Evolutionary conservation across 2,797 vertebrate species (phyloP), one percentile per base, ranked within the genome.

Genomic region (Okamejei kenojei): DNA sequence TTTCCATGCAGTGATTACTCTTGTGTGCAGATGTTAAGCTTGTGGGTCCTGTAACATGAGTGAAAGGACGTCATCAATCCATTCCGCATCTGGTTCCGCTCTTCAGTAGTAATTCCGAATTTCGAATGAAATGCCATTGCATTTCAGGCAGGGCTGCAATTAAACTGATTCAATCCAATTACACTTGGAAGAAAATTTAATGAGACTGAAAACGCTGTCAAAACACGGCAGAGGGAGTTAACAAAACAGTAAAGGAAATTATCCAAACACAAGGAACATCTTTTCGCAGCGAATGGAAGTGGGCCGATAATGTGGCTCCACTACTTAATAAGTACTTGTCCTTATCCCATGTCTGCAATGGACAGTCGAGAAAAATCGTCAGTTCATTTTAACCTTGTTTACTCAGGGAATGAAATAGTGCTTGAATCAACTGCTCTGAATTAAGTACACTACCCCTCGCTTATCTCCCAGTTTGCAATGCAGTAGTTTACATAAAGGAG

Each of bases 361-460:
- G 90, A 92, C 90, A 92, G 90, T 73, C 45, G 38, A 92, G 90
- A 92, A 92, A 92, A 74, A 92, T 92, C 76, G 90, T 92, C 90
- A 92, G 90, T 76, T 76, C 90, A 92, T 76, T 92, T 74, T 29
- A 92, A 92, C 65, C 90, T 92, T 92, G 68, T 92, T 92, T 92
- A 92, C 90, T 54, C 90, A 92, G 71, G 71, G 90, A 76, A 92
- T 92, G 90, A 92, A 92, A 92, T 92, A 92, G 90, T 92, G 71
- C 90, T 92, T 92, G 90, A 92, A 92, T 92, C 90, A 92, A 92
- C 90, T 92, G 90, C 90, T 92, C 90, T n/a, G 90, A 92, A 92
- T 92, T 92, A 76, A 92, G 71, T 92, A 58, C 71, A 76, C 90
- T 92, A 74, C 71, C 68, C 71, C 73, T 76, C 38, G 38, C 90